Base-by-base conservation (phyloP, 2,888 invertebrate genomes). In the Conomelus anceps region DNA sequence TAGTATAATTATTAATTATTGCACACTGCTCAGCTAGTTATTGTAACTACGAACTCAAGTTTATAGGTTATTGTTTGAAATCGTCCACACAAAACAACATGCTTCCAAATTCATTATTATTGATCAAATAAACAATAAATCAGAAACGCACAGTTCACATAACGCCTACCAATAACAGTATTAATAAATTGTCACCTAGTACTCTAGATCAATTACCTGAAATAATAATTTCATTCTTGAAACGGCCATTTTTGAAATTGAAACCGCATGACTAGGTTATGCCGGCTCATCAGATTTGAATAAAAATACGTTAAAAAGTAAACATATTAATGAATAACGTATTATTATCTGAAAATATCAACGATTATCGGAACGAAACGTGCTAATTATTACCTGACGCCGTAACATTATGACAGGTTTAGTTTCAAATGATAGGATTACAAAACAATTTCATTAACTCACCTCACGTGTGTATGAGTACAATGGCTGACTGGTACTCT, bases 401-500 rank as follows among this genome's bases (percentile, higher is more conserved):
- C n/a, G 3, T 3, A n/a, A 63, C 63, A n/a, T n/a, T n/a, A 3
- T n/a, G n/a, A n/a, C n/a, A n/a, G 7, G 34, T 63, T n/a, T 0
- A 20, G n/a, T n/a, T 63, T 0, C 20, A 63, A 63, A 63, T 63
- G 1, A 63, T 63, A 63, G n/a, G 13, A 63, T 63, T 34, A n/a
- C 20, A 63, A n/a, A n/a, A 63, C 13, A 26, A 86, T 26, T 86
- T 86, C 86, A 24, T 86, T 20, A 86, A 24, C 86, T 86, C n/a
- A 86, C 23, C 87, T 84, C 87, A 89, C 88, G 89, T 89, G 89
- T 89, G 63, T 86, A 24, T 41, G 86, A 63, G 63, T 86, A 89
- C 89, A 89, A 89, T 89, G 89, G 89, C 89, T 86, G 89, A 86
- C 86, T 89, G 22, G 86, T 34, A 86, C 63, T 86, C 89, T 63